A percentile compares a stretch with the other conserved stretches of the same genome.
Conservation (phyloP, 35 echinoderm and acorn worm genomes). For the Hemicentrotus pulcherrimus region DNA sequence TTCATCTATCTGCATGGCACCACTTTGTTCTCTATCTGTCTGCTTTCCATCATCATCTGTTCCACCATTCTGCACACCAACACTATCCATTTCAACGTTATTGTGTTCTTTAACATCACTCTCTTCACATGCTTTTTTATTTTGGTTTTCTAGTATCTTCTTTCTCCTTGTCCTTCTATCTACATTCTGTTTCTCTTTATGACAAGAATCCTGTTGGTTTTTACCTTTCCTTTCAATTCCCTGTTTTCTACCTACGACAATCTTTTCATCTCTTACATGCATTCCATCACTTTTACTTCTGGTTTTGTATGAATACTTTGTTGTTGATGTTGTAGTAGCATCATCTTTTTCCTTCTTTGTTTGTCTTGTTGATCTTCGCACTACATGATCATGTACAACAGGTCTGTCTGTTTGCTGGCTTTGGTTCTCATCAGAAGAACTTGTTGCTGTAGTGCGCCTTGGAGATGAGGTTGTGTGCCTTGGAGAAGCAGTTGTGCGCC, state of each 20-base stretch:
- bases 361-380: not conserved
- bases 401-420: not conserved
- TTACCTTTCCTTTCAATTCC: not conserved
- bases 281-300: not conserved
- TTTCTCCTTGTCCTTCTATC: not conserved
- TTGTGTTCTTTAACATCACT: not conserved
- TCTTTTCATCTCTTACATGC: not conserved
- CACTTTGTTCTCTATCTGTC: not conserved
- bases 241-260: not conserved
- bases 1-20: not conserved
- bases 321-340: not conserved
- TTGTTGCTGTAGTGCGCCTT: not conserved
- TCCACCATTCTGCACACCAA: not conserved
- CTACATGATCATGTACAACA: not conserved
- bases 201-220: not conserved
- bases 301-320: not conserved
- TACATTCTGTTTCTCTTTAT: not conserved
- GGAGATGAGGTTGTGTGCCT: no score
- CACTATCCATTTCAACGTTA: not conserved
- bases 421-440: not conserved
- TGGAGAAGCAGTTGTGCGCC: no score
- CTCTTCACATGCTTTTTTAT: no score
- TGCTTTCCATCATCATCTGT: not conserved
- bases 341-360: not conserved
- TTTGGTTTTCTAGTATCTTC: not conserved